Conservation (phyloP, 2,888 invertebrate genomes). For the Diploptera punctata region DNA sequence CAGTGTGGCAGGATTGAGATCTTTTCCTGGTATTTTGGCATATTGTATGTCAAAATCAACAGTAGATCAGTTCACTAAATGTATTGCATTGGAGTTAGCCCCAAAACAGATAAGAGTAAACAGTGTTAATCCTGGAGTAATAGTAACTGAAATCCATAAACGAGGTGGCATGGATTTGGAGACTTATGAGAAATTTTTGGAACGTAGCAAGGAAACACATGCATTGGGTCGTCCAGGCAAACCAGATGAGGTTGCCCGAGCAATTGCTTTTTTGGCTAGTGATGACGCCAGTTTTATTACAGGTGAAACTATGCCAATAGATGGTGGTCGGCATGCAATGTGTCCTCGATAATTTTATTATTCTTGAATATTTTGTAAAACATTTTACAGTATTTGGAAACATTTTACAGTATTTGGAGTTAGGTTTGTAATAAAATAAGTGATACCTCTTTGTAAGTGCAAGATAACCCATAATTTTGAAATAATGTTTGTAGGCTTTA, state of each 20-base stretch:
- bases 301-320: conserved; percentile 87
- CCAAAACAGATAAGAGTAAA: conserved; percentile 80
- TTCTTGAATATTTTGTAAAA: too few species aligned
- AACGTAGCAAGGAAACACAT: conserved; percentile 86
- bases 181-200: conserved; percentile 83
- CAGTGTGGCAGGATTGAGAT: conserved; percentile 89
- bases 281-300: conserved; percentile 89
- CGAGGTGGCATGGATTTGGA: conserved; percentile 85
- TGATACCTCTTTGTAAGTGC: too few species aligned
- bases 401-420: too few species aligned
- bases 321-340: conserved; percentile 94
- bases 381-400: too few species aligned
- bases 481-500: too few species aligned
- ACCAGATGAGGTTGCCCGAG: conserved; percentile 84
- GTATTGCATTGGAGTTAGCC: conserved; percentile 87
- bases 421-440: too few species aligned
- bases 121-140: conserved; percentile 93
- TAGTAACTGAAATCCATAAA: conserved; percentile 86
- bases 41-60: conserved; percentile 95
- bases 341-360: conserved; percentile 92
- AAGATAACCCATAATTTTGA: too few species aligned
- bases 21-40: conserved; percentile 88
- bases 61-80: conserved; percentile 93
- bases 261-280: conserved; percentile 92
- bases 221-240: conserved; percentile 88